These are phyloP conservation scores for Tetramorium bicarinatum DNA, from an alignment of 2,888 invertebrate species.

Conservation along the genomic window DNA sequence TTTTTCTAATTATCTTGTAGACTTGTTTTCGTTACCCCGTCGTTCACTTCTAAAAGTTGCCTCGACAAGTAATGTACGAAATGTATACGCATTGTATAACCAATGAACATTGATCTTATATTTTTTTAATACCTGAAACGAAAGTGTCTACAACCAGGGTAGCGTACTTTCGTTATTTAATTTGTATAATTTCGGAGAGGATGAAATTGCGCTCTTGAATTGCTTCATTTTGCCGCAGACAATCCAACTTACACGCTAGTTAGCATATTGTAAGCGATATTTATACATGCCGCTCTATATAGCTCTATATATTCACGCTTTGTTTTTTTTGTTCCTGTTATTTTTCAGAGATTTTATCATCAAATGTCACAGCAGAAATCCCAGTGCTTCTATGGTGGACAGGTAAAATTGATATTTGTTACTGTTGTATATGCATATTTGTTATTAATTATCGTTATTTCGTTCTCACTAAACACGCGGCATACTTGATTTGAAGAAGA, in stretches of 20 bases:
- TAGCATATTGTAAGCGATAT: background rate
- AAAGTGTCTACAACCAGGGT: background rate
- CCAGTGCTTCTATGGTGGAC: constrained; percentile 86
- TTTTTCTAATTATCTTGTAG: constrained; percentile 17
- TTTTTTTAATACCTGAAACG: background rate
- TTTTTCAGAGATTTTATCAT: constrained; percentile 86
- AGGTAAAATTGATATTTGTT: constrained; percentile 78
- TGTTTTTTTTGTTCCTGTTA: constrained; percentile 62
- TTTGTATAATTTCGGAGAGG: background rate
- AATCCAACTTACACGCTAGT: background rate
- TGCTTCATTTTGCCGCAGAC: background rate
- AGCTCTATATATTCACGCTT: constrained; percentile 69
- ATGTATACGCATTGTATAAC: background rate
- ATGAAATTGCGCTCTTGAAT: background rate
- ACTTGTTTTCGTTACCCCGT: constrained; percentile 1
- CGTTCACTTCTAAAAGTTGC: background rate
- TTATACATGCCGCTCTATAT: constrained; percentile 46
- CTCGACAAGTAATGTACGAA: background rate
- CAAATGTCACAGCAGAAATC: constrained; percentile 86
- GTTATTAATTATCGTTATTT: background rate
- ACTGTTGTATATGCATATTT: background rate
- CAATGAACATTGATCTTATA: background rate
- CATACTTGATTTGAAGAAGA: background rate
- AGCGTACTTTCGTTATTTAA: background rate
- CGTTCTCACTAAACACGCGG: background rate